Evolutionary conservation across 1,140 invertebrate species (phyloP), one percentile per base, ranked within the genome.

Genomic region (Tachypleus tridentatus): DNA sequence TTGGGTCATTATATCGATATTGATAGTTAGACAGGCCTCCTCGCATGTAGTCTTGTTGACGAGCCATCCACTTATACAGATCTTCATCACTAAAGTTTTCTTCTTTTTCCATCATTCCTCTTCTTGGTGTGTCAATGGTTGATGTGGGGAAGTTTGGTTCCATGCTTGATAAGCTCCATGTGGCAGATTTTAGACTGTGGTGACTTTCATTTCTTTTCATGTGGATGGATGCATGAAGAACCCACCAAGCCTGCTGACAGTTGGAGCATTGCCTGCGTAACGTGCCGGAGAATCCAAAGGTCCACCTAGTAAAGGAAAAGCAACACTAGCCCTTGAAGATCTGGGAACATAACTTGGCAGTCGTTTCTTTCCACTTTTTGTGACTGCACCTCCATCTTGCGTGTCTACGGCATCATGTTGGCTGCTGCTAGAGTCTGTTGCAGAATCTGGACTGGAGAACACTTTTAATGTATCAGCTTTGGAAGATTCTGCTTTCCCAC

Each of bases 51-150:
- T 85, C 84, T 74, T 94, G 89, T 71, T 95, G 92, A 72, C 91
- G 89, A 0, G 89, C 88, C 92, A 96, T 95, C 93, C 93, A 96
- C 67, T 87, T 89, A 73, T 96, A 96, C 52, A 97, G 78, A 79
- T 92, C 89, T 74, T 94, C 89, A n/a, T 75, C 72, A 51, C 76
- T 73, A 59, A 74, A 72, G 49, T 73, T 67, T 52, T 65, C 62
- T 51, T 73, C 69, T 59, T 70, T 71, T 56, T 73, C 57, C 51
- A 69, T 11, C 67, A 67, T 51, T 50, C 50, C 58, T 61, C 67
- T 66, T 47, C 66, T 60, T 47, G 73, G 73, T 10, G 73, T 72
- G 9, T 65, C 69, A 67, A 67, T 49, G 70, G 68, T 57, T 58
- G 71, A 70, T 8, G 71, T 65, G 8, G 67, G 65, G 4, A 66